Conservation (phyloP, 2,113 vertebrate species). For the Prunella himalayana region DNA sequence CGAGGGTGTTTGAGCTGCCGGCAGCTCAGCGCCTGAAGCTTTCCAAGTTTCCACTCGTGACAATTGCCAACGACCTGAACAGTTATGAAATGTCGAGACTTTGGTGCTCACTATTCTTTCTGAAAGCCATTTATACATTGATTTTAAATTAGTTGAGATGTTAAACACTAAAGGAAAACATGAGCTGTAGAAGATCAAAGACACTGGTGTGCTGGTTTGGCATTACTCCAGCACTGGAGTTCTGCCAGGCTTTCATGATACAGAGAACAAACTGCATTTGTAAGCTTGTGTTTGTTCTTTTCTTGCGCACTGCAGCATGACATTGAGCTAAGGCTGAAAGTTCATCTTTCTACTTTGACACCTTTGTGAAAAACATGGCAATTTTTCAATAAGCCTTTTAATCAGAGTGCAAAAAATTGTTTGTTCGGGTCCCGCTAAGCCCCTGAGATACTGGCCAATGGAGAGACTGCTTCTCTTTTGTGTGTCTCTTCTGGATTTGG, state of each 20-base stretch:
- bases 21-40: background rate
- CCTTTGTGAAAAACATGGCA: background rate
- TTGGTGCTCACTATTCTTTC: background rate
- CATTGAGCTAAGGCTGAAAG: background rate
- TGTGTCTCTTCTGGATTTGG: background rate
- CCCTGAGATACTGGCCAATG: background rate
- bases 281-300: background rate
- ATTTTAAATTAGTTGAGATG: background rate
- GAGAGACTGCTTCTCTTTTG: background rate
- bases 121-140: background rate
- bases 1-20: rapidly evolving
- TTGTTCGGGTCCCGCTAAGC: background rate
- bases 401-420: background rate
- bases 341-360: slow-evolving; percentile 3
- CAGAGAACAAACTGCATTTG: background rate
- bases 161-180: background rate
- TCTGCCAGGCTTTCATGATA: background rate
- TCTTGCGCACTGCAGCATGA: background rate
- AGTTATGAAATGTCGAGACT: background rate
- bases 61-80: background rate
- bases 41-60: background rate
- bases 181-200: background rate
- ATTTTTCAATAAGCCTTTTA: background rate
- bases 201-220: background rate
- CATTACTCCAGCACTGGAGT: background rate